Evolutionary conservation across 1,140 invertebrate genomes (phyloP), one percentile per base, ranked within the genome.

Genomic region (Euwallacea similis): DNA sequence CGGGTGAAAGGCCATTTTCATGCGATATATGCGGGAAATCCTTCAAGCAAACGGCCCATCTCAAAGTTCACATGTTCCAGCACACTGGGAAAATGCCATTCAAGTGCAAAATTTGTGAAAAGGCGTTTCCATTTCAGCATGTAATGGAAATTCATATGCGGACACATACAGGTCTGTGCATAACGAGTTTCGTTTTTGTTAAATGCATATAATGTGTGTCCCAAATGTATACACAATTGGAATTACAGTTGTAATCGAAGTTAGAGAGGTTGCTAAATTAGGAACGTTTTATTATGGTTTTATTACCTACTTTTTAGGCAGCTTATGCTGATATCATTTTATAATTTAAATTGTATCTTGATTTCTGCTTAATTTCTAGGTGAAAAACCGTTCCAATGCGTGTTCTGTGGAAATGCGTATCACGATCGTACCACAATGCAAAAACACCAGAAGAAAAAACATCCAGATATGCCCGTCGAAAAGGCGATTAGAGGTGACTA

Each of bases 1-100:
- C 87, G 0, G 87, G 90, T 7, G 91, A 93, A 77, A 89, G 91
- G 74, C 91, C 91, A 0, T 93, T 91, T 76, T 86, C 86, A 16
- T 92, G 91, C 79, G 87, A 87, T 65, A 84, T 87, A 54, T 93
- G 92, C 81, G 87, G 87, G 9, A 81, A 89, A 58, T 87, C 88
- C 72, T 91, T 92, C 78, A 89, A 89, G 33, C 82, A 87, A 76
- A 88, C 87, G 9, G 77, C 75, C 0, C 74, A 73, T 47, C 75
- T 73, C 68, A 76, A 62, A 41, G 67, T 70, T 11, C 75, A 74
- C 66, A 77, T 76, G 65, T 69, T 69, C 15, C 60, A 64, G 43
- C 71, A 73, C 21, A 69, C 61, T 56, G 66, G 65, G 7, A 67
- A 66, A 47, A 72, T 66, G 70, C 70, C 70, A 16, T 72, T 72